phyloP scores from a whole-genome alignment of 2,113 vertebrate species.

The Phylloscopus whistleri region DNA sequence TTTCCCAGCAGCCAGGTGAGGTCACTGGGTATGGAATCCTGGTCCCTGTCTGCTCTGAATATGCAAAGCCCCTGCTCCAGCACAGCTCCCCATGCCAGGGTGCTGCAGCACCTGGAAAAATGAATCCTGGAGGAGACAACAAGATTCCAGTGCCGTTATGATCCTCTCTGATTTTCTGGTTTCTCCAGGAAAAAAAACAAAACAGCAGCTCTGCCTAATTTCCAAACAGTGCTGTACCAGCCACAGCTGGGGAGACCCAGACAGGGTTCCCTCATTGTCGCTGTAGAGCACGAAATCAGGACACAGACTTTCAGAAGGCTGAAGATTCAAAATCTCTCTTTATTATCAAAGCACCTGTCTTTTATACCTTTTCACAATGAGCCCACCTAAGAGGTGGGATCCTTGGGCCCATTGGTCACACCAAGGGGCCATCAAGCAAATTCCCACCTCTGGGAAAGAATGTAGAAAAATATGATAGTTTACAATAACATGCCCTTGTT shows the following conservation, averaged over 20 bases:
- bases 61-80: neutral
- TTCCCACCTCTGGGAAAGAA: too few species aligned
- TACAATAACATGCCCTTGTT: too few species aligned
- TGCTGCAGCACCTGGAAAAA: neutral
- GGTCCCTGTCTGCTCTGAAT: neutral
- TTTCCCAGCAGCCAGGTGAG: neutral
- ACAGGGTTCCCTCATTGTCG: neutral
- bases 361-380: too few species aligned
- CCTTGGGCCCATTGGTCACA: too few species aligned
- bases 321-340: too few species aligned
- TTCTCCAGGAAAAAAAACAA: neutral
- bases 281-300: too few species aligned
- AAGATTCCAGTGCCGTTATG: neutral
- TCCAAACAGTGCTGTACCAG: neutral
- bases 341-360: too few species aligned
- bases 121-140: neutral
- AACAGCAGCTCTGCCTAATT: neutral
- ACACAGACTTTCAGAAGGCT: too few species aligned
- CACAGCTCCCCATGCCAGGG: fast-evolving
- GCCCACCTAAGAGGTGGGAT: too few species aligned
- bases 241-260: neutral
- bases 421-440: too few species aligned
- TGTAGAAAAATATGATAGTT: too few species aligned
- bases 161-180: neutral
- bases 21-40: neutral